Conservation (phyloP, 2,888 invertebrate species). For the Rhagonycha lutea region DNA sequence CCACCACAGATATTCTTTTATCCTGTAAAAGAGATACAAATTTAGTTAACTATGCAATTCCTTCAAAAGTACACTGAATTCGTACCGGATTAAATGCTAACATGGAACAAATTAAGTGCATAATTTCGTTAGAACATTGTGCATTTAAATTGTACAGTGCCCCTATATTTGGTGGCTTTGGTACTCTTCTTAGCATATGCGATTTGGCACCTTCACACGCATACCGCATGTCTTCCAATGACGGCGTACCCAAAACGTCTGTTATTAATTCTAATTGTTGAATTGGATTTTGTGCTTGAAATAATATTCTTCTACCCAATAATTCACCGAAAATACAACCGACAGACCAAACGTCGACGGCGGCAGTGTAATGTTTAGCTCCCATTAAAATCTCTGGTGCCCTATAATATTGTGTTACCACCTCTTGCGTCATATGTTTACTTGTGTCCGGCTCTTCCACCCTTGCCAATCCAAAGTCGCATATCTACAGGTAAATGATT, state of each 20-base stretch:
- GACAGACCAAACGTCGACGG: constrained; percentile 99
- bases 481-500: constrained; percentile 68
- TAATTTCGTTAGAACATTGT: constrained; percentile 97
- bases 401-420: constrained; percentile 99
- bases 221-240: constrained; percentile 93
- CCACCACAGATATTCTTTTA: constrained; percentile 91
- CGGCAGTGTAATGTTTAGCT: constrained; percentile 93
- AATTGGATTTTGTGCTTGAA: constrained; percentile 97
- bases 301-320: constrained; percentile 91
- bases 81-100: constrained; percentile 96
- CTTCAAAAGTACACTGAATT: constrained; percentile 31
- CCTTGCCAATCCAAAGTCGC: constrained; percentile 98
- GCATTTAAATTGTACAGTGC: constrained; percentile 86
- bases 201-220: constrained; percentile 94
- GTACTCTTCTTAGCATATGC: constrained; percentile 87
- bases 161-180: constrained; percentile 85
- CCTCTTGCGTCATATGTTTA: constrained; percentile 98
- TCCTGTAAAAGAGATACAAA: constrained; percentile 61
- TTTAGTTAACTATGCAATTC: neutral
- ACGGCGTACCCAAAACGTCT: constrained; percentile 94
- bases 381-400: constrained; percentile 99
- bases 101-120: constrained; percentile 96
- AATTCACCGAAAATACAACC: constrained; percentile 99
- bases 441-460: constrained; percentile 94
- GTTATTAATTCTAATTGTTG: constrained; percentile 97